A percentile compares a stretch with the other conserved stretches of the same genome.
Conservation (phyloP, 2,797 vertebrate species). For the Parauchenoglanis ngamensis region DNA sequence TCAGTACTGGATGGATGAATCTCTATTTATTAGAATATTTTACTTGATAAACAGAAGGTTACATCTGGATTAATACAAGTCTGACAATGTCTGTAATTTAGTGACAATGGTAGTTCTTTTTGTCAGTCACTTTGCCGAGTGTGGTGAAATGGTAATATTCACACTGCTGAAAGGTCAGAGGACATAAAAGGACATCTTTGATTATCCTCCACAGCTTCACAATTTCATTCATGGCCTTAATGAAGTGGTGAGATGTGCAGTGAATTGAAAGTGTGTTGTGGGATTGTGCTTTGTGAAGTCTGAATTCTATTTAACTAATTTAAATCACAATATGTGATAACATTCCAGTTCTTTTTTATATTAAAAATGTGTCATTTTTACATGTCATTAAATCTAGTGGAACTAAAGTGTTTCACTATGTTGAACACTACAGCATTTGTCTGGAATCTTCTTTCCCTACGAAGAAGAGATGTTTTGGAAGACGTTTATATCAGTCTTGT, state of each 20-base stretch:
- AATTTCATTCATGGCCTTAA: conserved; percentile 41
- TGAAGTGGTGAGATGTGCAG: conserved; percentile 36
- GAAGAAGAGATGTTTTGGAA: neutral
- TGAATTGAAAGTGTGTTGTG: conserved; percentile 36
- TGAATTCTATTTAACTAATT: conserved; percentile 51
- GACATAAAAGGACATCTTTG: conserved; percentile 62
- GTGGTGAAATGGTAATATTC: neutral
- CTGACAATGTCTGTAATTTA: conserved; percentile 64
- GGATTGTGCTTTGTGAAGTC: conserved; percentile 46
- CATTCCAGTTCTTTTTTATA: conserved; percentile 52
- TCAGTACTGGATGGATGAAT: neutral
- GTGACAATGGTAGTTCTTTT: conserved; percentile 62
- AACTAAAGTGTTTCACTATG: conserved; percentile 39
- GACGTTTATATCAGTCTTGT: conserved; percentile 41
- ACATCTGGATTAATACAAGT: conserved; percentile 31
- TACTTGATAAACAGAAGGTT: conserved; percentile 35
- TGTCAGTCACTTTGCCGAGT: neutral
- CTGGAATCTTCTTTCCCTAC: conserved; percentile 11
- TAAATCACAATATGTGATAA: conserved; percentile 46
- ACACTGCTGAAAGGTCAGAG: conserved; percentile 35
- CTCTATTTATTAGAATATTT: conserved; percentile 12
- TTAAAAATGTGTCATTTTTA: conserved; percentile 46
- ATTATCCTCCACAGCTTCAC: conserved; percentile 27
- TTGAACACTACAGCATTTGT: conserved; percentile 9
- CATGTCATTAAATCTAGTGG: conserved; percentile 48